Base-by-base conservation (phyloP, 1,140 invertebrate species). In the Tribolium castaneum region DNA sequence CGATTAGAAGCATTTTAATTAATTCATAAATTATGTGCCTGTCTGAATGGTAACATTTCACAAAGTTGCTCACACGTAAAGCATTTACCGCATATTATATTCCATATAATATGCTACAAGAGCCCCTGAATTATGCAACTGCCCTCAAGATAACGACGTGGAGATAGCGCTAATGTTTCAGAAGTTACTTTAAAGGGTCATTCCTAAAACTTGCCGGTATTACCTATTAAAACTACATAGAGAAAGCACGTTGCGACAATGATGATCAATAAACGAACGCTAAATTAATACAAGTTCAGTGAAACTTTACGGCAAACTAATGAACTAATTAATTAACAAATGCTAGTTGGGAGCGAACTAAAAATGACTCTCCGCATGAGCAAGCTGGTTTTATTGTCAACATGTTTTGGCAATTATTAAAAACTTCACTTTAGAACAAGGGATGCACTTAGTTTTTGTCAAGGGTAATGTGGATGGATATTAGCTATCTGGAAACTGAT, bases 151-250 rank as follows among this genome's bases (percentile, higher is more conserved):
- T 66, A 66, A 66, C 34, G 30, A 66, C 4, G 30, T 59, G 59
- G 25, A 66, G 59, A 66, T 66, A 66, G 59, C 59, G 59, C 30
- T 66, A 66, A 66, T 66, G 59, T 66, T 35, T 30, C 25, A 66
- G 59, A 66, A 66, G 59, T 66, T 35, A 12, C 59, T 66, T 66
- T 35, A 34, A 14, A 59, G 19, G 13, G 13, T 30, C 59, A 66
- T 14, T 66, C 12, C 30, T 66, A 22, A 35, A 66, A 66, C 59
- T 66, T 66, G 45, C 25, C 30, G n/a, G 10, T n/a, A 6, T 13
- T 5, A 30, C 30, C n/a, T n/a, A n/a, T n/a, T 12, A 30, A 25
- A 66, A 35, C 4, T n/a, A 5, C 34, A 12, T 66, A 14, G 9
- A 59, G 5, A 10, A 59, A 10, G 16, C 10, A 59, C 54, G 19